Evolutionary conservation across 2,888 invertebrate genomes (phyloP).

Genomic region (Elmis aenea): DNA sequence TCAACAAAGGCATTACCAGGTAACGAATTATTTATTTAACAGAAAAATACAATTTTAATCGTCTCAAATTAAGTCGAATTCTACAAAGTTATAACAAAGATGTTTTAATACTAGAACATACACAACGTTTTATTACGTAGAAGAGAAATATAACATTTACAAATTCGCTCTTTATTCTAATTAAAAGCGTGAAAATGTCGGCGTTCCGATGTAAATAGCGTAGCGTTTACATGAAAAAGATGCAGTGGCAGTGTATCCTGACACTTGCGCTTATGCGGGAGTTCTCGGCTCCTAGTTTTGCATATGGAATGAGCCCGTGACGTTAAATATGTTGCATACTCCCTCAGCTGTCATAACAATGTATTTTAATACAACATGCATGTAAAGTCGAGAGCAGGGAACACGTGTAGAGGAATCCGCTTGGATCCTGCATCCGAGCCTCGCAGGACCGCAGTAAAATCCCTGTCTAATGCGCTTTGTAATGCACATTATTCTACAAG

Average conservation of each 20-base stretch:
- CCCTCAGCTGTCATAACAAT: slow-evolving; percentile 42
- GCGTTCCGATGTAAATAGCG: slow-evolving; percentile 13
- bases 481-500: slow-evolving; percentile 29
- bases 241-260: slow-evolving; percentile 14
- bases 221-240: slow-evolving; percentile 16
- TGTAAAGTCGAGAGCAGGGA: slow-evolving; percentile 34
- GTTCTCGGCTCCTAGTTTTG: slow-evolving; percentile 27
- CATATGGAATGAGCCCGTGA: slow-evolving; percentile 35
- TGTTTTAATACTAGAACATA: too few relatives aligned
- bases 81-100: too few relatives aligned
- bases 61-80: too few relatives aligned
- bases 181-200: slow-evolving; percentile 16
- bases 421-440: slow-evolving; percentile 22
- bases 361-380: slow-evolving; percentile 42
- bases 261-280: slow-evolving; percentile 19
- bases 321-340: slow-evolving; percentile 39
- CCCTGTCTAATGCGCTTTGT: slow-evolving; percentile 31
- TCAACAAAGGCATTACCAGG: too few relatives aligned
- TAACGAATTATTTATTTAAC: too few relatives aligned
- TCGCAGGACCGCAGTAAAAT: slow-evolving; percentile 31
- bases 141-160: slow-evolving; percentile 7
- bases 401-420: slow-evolving; percentile 31
- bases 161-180: slow-evolving; percentile 15
- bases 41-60: too few relatives aligned
- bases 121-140: slow-evolving; percentile 11